Conservation (phyloP, 2,888 invertebrate genomes). For the Hypomecis atomaria region DNA sequence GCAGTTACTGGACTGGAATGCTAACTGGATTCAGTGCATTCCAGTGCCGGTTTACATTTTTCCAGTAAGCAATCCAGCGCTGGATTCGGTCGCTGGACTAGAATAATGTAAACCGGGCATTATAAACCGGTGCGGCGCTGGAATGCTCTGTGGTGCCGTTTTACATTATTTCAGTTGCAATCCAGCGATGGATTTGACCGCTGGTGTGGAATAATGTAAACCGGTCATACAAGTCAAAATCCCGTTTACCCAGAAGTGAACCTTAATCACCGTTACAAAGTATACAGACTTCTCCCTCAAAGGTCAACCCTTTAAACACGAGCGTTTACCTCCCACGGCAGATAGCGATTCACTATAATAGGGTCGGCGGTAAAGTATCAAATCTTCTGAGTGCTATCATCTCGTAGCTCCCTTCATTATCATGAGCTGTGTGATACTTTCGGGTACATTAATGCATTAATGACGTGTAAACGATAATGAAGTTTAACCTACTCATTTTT, state of each 20-base stretch:
- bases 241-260: not conserved
- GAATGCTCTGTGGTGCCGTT: too few relatives aligned
- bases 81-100: too few relatives aligned
- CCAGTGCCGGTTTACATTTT: too few relatives aligned
- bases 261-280: conserved; percentile 9
- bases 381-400: conserved; percentile 33
- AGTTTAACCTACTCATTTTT: not conserved
- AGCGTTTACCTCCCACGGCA: conserved; percentile 33
- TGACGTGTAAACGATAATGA: not conserved
- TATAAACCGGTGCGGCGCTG: too few relatives aligned
- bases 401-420: not conserved
- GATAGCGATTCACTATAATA: conserved; percentile 35
- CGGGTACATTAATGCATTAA: not conserved
- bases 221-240: too few relatives aligned
- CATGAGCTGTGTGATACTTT: not conserved
- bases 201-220: too few relatives aligned
- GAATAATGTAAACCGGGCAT: too few relatives aligned
- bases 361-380: conserved; percentile 40
- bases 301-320: conserved; percentile 41
- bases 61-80: too few relatives aligned
- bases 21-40: too few relatives aligned
- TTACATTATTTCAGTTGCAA: too few relatives aligned
- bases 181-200: too few relatives aligned
- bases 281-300: conserved; percentile 19
- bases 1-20: too few relatives aligned